Percentiles rank a stretch among this genome's conserved stretches.
phyloP scores from a whole-genome alignment of 2,113 vertebrate species.

The Corydoras sp. region DNA sequence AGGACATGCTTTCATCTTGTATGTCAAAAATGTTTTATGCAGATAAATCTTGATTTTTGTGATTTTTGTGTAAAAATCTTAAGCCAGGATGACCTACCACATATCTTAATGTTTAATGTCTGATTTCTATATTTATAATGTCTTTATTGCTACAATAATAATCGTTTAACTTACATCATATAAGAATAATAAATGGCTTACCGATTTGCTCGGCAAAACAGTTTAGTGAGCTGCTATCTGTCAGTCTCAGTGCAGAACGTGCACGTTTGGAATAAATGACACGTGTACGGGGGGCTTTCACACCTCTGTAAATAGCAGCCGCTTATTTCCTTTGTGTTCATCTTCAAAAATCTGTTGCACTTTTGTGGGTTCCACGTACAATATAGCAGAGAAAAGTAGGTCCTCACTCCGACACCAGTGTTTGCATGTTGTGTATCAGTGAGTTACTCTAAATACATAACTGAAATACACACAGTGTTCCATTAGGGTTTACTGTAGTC shows the following conservation, averaged over 20 bases:
- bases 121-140: background rate
- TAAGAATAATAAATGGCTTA: background rate
- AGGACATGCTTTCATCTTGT: no score
- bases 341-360: background rate
- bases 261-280: background rate
- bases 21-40: no score
- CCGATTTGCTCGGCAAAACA: background rate
- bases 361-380: background rate
- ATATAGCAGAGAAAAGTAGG: background rate
- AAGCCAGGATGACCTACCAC: no score
- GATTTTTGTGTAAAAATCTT: no score
- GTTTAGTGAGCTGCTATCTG: background rate
- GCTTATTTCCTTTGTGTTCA: conserved; percentile 40
- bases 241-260: background rate
- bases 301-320: background rate
- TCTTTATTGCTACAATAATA: background rate
- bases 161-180: background rate
- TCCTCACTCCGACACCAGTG: background rate
- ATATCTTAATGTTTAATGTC: background rate
- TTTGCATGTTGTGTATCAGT: no score
- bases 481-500: no score
- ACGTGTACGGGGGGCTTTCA: background rate
- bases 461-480: no score
- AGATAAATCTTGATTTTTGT: no score
- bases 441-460: no score